Evolutionary conservation across 2,797 vertebrate genomes (phyloP).

Genomic region (Cephalopachus bancanus): DNA sequence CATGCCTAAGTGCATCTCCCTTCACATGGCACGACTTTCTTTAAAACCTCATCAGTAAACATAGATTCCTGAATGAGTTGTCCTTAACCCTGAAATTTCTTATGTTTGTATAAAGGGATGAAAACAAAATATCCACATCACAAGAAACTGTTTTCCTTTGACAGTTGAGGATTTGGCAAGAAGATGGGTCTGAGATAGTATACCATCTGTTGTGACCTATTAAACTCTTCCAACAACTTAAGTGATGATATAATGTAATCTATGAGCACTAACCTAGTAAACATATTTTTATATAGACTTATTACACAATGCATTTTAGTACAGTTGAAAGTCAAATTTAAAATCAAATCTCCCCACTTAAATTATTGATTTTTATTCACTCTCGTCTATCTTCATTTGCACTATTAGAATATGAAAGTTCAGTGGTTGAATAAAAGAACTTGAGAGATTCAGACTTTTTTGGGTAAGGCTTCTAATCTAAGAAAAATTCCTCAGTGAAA

Average conservation of each 20-base stretch:
- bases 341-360: conserved; percentile 45
- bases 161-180: conserved; percentile 13
- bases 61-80: conserved; percentile 62
- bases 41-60: conserved; percentile 68
- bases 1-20: conserved; percentile 1
- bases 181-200: conserved; percentile 44
- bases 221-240: conserved; percentile 59
- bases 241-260: conserved; percentile 48
- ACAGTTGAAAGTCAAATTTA: conserved; percentile 47
- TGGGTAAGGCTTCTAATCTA: conserved; percentile 36
- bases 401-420: conserved; percentile 50
- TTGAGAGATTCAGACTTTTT: conserved; percentile 64
- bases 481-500: conserved; percentile 42
- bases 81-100: conserved; percentile 64
- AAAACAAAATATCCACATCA: conserved; percentile 59
- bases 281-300: conserved; percentile 48
- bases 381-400: conserved; percentile 38
- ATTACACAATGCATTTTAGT: conserved; percentile 43
- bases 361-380: conserved; percentile 41
- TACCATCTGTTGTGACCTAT: conserved; percentile 50
- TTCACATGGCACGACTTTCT: conserved; percentile 63
- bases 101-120: conserved; percentile 51
- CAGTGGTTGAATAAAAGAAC: conserved; percentile 49
- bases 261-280: conserved; percentile 47
- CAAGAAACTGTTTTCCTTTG: conserved; percentile 45